Conservation (phyloP, 1,140 invertebrate genomes). For the Bicyclus anynana region DNA sequence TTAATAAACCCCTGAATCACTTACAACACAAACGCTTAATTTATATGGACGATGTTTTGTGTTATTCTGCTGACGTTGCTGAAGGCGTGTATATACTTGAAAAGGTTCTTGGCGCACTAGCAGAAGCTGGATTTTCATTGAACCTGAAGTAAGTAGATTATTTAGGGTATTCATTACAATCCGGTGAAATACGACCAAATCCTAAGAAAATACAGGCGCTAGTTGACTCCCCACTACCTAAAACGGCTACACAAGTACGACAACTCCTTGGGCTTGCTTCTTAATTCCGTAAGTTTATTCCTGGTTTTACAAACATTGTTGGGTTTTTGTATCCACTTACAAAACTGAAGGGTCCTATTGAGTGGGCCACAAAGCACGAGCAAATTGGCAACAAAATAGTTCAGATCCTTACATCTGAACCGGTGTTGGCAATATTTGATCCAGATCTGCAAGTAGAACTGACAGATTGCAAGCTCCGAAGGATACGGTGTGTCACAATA, state of each 20-base stretch:
- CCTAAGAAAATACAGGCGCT: constrained; percentile 23
- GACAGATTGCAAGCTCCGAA: constrained; percentile 3
- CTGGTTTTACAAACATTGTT: constrained; percentile 53
- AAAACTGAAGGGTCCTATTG: constrained; percentile 10
- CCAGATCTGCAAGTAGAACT: neutral
- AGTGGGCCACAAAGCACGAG: neutral
- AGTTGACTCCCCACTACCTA: constrained; percentile 15
- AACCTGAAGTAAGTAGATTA: constrained; percentile 34
- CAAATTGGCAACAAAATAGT: neutral
- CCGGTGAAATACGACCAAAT: constrained; percentile 17
- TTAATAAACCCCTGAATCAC: neutral
- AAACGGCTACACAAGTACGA: constrained; percentile 27
- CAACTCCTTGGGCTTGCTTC: constrained; percentile 61
- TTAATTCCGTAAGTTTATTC: constrained; percentile 62
- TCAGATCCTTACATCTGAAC: constrained; percentile 1
- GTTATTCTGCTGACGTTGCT: neutral
- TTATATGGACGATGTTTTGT: constrained; percentile 14
- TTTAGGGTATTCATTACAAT: constrained; percentile 28
- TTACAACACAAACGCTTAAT: neutral
- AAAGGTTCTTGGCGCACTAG: constrained; percentile 11
- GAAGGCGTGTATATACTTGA: neutral
- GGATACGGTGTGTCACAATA: no score
- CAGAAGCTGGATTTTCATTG: constrained; percentile 30
- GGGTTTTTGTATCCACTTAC: constrained; percentile 32
- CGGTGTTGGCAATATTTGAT: constrained; percentile 9